A percentile compares a stretch with the other conserved stretches of the same genome.
Conservation (phyloP, 2,888 invertebrate species). For the Athalia circularis region DNA sequence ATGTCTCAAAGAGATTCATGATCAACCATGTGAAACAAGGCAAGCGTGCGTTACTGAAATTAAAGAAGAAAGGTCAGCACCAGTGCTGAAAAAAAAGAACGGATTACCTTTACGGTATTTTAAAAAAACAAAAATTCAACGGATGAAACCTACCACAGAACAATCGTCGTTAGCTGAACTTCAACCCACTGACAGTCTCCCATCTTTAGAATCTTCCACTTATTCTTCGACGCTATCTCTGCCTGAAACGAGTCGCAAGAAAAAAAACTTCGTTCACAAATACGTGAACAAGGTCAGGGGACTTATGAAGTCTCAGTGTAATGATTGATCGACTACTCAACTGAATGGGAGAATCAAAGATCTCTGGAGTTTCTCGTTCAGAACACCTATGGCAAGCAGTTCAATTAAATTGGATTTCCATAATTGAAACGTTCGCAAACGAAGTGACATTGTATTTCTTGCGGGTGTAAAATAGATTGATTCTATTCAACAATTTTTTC, state of each 20-base stretch:
- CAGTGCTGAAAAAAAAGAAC: constrained; percentile 51
- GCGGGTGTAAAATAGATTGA: no score
- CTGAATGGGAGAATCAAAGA: no score
- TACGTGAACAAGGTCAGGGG: constrained; percentile 57
- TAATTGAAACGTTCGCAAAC: no score
- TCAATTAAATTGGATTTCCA: no score
- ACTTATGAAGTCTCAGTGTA: constrained; percentile 9
- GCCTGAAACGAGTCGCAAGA: constrained; percentile 51
- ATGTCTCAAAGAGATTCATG: not conserved
- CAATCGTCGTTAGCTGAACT: constrained; percentile 24
- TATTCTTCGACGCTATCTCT: constrained; percentile 42
- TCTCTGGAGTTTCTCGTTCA: no score
- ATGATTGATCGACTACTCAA: no score
- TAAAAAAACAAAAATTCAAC: constrained; percentile 45
- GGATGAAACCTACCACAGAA: constrained; percentile 49
- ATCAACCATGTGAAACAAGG: not conserved
- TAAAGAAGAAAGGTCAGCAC: constrained; percentile 41
- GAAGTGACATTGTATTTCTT: no score
- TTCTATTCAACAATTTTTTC: no score
- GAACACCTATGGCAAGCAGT: no score
- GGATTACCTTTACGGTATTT: not conserved
- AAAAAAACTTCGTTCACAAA: constrained; percentile 56
- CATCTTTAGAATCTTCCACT: constrained; percentile 54
- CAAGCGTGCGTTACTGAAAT: not conserved
- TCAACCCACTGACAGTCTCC: constrained; percentile 52